Evolutionary conservation across 2,888 invertebrate species (phyloP).

Genomic region (Portevinia maculata): DNA sequence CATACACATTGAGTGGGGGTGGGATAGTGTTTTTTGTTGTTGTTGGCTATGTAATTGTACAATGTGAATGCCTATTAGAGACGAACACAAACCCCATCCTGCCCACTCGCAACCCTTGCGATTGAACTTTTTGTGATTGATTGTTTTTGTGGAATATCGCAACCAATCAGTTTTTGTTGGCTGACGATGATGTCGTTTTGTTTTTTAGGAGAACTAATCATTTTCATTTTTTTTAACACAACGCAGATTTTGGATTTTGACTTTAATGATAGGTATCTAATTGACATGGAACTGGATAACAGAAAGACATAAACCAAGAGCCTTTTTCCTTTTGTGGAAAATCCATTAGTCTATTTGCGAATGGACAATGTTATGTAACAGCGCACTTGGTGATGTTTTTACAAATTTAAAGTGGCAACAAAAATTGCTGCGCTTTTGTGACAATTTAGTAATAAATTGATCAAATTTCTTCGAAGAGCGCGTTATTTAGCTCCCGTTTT

Average conservation of each 20-base stretch:
- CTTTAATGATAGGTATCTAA: too few relatives aligned
- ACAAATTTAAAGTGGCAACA: slow-evolving; percentile 6
- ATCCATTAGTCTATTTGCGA: slow-evolving; percentile 15
- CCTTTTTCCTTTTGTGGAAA: neutral
- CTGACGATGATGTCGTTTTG: slow-evolving; percentile 2
- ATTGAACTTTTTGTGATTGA: slow-evolving; percentile 54
- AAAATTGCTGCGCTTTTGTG: too few relatives aligned
- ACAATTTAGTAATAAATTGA: too few relatives aligned
- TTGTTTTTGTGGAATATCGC: slow-evolving; percentile 44
- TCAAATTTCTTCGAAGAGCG: too few relatives aligned
- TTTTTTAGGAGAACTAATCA: slow-evolving; percentile 35
- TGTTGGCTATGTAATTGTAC: too few relatives aligned
- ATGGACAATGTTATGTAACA: neutral
- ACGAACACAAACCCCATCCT: slow-evolving; percentile 9
- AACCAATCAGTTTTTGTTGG: slow-evolving; percentile 41
- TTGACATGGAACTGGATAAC: too few relatives aligned
- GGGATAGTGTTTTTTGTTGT: neutral
- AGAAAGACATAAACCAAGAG: too few relatives aligned
- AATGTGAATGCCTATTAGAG: neutral
- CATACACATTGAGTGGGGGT: neutral
- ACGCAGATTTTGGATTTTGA: too few relatives aligned
- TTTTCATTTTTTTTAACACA: slow-evolving; percentile 36
- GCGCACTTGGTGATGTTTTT: neutral
- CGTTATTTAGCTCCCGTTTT: too few relatives aligned
- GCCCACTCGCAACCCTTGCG: neutral